Base-by-base conservation (phyloP, 2,797 vertebrate species). In the Parauchenoglanis ngamensis region DNA sequence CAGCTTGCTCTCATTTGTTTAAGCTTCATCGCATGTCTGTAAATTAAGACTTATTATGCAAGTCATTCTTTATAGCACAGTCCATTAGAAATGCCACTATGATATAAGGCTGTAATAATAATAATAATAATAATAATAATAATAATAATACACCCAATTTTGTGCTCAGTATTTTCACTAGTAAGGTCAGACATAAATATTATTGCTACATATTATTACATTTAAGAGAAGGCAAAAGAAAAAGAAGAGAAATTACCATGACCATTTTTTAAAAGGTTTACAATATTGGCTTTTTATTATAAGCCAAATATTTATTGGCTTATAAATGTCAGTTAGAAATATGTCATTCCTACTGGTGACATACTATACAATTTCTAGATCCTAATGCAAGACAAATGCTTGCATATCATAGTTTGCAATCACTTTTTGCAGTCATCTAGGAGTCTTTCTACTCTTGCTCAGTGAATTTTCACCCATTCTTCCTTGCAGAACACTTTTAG, bases 81-180 rank as follows among this genome's bases (percentile, higher is more conserved):
- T 13, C n/a, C 17, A 40, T 70, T 35, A 40, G 31, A 70, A 70
- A 70, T 15, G 2, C 2, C 35, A 70, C 31, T 35, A 65, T 65
- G 25, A 68, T 31, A 17, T 31, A 68, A 8, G 17, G 28, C 67
- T 35, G 10, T 0, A 65, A 61, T 61, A 61, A 61, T 61, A 61
- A 61, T 61, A 61, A 61, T 61, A 61, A 61, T 61, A 61, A 61
- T 65, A 67, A 67, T n/a, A 65, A 65, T 65, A 65, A n/a, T 65
- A 65, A 31, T 67, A 67, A 67, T 67, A 67, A 67, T 67, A 63
- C 8, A 63, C 25, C 25, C n/a, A 21, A 63, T 63, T n/a, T 12
- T 11, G 25, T 10, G 25, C 11, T n/a, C 25, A 4, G 61, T 63
- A 11, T n/a, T 10, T 63, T 61, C 59, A 10, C 7, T 25, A 5